A percentile compares a stretch with the other conserved stretches of the same genome.
Conservation (phyloP, 1,140 invertebrate genomes). For the Eurosta solidaginis region DNA sequence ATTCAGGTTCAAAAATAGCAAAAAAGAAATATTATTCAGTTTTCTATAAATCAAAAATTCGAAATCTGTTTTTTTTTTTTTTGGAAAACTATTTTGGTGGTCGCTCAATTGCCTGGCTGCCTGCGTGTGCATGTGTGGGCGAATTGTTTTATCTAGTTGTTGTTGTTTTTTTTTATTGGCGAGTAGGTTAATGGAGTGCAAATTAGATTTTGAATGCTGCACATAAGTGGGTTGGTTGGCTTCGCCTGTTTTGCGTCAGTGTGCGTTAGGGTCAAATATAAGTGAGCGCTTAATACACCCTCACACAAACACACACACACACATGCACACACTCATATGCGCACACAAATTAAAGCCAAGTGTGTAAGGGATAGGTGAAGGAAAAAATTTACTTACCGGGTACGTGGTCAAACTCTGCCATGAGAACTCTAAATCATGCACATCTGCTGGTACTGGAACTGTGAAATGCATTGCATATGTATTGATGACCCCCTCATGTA, state of each 20-base stretch:
- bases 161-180: conserved; percentile 12
- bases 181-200: conserved; percentile 44
- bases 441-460: conserved; percentile 78
- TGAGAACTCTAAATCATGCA: conserved; percentile 83
- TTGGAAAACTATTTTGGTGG: neutral
- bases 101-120: too few species aligned
- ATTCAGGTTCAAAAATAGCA: too few species aligned
- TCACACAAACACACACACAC: too few species aligned
- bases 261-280: neutral
- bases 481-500: conserved; percentile 85
- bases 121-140: neutral
- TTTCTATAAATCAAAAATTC: too few species aligned
- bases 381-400: conserved; percentile 67
- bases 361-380: neutral
- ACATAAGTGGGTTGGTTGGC: neutral
- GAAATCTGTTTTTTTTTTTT: too few species aligned
- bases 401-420: conserved; percentile 79
- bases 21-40: too few species aligned
- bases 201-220: conserved; percentile 39
- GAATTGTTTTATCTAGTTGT: neutral
- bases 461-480: conserved; percentile 87
- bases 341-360: neutral
- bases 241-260: neutral
- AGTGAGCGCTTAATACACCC: neutral
- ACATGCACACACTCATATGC: neutral